Base-by-base conservation (phyloP, 2,888 invertebrate genomes). In the Zelleria hepariella region DNA sequence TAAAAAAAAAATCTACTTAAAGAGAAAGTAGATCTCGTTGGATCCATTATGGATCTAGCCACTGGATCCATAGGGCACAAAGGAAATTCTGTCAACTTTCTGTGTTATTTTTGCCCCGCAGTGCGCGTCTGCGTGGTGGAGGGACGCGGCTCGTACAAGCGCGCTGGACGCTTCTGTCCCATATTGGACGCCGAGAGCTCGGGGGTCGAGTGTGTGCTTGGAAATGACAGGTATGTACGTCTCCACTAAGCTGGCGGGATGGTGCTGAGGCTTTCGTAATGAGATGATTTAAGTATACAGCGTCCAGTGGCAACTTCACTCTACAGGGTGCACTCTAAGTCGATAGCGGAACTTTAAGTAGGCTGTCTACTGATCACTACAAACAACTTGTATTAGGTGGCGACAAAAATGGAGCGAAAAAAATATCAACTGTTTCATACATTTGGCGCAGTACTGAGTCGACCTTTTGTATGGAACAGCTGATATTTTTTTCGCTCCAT, bases 91-190 rank as follows among this genome's bases (percentile, higher is more conserved):
- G n/a, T 8, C 8, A 32, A 32, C 18, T 21, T 24, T 56, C 26
- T 59, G n/a, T 58, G 63, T 68, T 63, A 60, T 59, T 82, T 85
- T 23, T 2, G 49, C 7, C 23, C 8, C 1, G 20, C 83, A 94
- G 94, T 93, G 66, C 90, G 92, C 32, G 85, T 94, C 20, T 95
- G 95, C 73, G 86, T 94, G 24, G 94, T 94, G 0, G 92, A 94
- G 72, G 92, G 92, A 0, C 83, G 90, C 2, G 93, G 93, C 0
- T 74, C 82, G 0, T 91, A 91, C 72, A 92, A 91, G 63, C 90
- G 90, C 51, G 91, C 92, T 2, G 86, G 86, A 1, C 88, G 84
- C 65, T 91, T 91, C 72, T 95, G 95, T 68, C 93, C 94, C 0
- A 75, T 86, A 6, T 71, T 95, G 63, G 90, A 92, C 62, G 83